phyloP scores from a whole-genome alignment of 2,113 vertebrate species.

The Agapornis roseicollis region DNA sequence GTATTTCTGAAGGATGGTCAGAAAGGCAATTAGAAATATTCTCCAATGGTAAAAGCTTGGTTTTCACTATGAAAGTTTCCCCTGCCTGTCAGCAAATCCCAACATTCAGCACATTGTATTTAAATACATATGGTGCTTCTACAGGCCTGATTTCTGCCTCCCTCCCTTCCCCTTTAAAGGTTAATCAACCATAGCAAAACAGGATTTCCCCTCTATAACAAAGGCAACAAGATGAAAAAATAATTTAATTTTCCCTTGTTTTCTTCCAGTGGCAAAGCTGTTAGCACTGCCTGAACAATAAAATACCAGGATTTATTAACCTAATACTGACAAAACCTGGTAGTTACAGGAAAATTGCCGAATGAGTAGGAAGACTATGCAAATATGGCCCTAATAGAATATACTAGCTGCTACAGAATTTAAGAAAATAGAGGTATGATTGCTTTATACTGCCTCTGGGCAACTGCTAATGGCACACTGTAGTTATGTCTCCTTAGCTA shows the following conservation, averaged over 20 bases:
- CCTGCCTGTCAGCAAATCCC: not conserved
- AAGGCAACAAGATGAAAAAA: not conserved
- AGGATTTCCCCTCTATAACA: not conserved
- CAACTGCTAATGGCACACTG: not conserved
- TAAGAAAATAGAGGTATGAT: not conserved
- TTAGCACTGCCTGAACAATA: not conserved
- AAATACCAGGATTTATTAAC: not conserved
- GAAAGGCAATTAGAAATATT: not conserved
- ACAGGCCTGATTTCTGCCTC: not conserved
- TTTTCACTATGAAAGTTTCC: not conserved
- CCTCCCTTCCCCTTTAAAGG: not conserved
- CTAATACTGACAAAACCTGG: not conserved
- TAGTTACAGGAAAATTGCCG: not conserved
- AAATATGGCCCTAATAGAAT: not conserved
- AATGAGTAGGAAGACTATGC: not conserved
- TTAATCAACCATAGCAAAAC: not conserved
- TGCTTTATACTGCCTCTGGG: not conserved
- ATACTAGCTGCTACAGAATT: not conserved
- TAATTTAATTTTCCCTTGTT: not conserved
- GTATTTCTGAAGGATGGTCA: not conserved
- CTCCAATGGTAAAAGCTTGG: not conserved
- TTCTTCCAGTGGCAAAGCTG: not conserved
- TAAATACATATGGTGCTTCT: not conserved
- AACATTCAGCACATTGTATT: not conserved
- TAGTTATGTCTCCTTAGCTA: not conserved